Conservation (phyloP, 2,888 invertebrate genomes). For the Elmis aenea region DNA sequence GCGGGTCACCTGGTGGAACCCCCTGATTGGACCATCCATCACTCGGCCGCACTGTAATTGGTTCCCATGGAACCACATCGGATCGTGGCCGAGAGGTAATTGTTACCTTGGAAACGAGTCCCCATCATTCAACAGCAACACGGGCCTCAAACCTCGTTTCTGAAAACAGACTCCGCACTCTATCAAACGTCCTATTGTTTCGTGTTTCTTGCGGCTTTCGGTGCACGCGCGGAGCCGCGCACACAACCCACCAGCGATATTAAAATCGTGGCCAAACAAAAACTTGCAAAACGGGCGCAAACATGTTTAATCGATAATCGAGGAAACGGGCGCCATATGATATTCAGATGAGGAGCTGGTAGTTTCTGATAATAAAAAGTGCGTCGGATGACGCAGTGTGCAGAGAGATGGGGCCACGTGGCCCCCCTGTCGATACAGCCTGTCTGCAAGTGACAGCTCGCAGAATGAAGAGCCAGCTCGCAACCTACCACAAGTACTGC, state of each 20-base stretch:
- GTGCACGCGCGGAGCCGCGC: no score
- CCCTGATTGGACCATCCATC: constrained; percentile 59
- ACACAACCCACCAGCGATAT: no score
- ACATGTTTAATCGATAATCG: no score
- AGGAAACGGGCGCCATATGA: constrained; percentile 1
- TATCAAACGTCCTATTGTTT: constrained; percentile 12
- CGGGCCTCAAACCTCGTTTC: constrained; percentile 17
- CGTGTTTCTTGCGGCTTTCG: no score
- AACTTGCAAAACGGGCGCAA: no score
- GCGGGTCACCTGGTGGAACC: constrained; percentile 40
- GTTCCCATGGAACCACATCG: constrained; percentile 49
- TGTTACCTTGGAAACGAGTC: constrained; percentile 42
- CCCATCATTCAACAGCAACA: constrained; percentile 20
- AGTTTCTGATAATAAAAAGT: constrained; percentile 20
- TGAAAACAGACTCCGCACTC: constrained; percentile 17
- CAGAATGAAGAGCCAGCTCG: constrained; percentile 31
- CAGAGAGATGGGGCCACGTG: constrained; percentile 25
- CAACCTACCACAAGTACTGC: constrained; percentile 30
- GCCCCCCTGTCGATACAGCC: constrained; percentile 24
- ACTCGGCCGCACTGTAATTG: constrained; percentile 50
- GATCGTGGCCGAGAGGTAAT: constrained; percentile 42
- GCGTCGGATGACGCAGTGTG: constrained; percentile 18
- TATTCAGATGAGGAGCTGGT: constrained; percentile 14
- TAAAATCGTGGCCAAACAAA: no score
- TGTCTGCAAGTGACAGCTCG: constrained; percentile 32